Base-by-base conservation (phyloP, 2,888 invertebrate species). In the Sialis fuliginosa region DNA sequence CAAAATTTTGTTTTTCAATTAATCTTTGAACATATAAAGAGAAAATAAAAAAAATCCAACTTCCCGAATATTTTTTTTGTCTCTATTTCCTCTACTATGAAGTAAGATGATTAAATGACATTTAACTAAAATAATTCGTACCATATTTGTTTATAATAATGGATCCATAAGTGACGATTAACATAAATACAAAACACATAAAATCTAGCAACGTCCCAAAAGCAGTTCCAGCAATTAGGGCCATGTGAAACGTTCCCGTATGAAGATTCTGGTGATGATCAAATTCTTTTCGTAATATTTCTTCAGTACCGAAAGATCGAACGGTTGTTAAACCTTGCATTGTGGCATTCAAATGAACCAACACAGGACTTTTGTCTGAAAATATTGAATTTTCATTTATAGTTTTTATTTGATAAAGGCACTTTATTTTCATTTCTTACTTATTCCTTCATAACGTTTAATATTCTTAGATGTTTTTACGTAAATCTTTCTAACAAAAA, bases 341-440 rank as follows among this genome's bases (percentile, higher is more conserved):
- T 0, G 84, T 80, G 6, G 86, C 80, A 57, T 79, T 84, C 35
- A 90, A 66, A 60, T 89, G 88, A 1, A 83, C 76, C 60, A 86
- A 89, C 0, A 90, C 81, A 1, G 90, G 90, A 57, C 87, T 86
- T 48, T 86, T 74, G 54, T 84, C 88, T 88, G 66, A 46, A 47
- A 45, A 48, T 47, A 41, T 12, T 46, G 34, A 22, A 71, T 62
- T 1, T 70, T 51, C 9, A 58, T 50, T 46, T 39, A 45, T 9
- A 35, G 35, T 35, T 35, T 4, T 35, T 3, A 8, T 35, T 4
- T 35, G 35, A 35, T 8, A 7, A 7, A 7, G 6, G 34, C 6
- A 43, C n/a, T 32, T 33, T 6, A 3, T 30, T 43, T 10, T 33
- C 12, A 10, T 51, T 58, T 64, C 75, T 71, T 63, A 79, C 79